Percentiles rank a stretch among this genome's conserved stretches.
Conservation (phyloP, 2,797 vertebrate species). For the Oryzias dopingdopingensis region DNA sequence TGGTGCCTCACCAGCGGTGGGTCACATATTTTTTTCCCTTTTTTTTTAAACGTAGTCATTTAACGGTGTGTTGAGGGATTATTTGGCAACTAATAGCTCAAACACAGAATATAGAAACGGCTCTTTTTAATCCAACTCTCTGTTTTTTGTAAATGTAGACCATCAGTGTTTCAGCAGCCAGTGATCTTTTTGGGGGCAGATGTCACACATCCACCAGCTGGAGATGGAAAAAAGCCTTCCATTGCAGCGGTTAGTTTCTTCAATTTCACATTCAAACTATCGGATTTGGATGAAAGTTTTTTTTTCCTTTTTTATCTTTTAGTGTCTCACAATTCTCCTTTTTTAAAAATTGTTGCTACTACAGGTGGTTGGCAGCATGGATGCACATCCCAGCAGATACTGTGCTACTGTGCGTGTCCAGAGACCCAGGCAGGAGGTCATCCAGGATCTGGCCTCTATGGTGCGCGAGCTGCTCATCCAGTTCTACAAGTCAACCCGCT, state of each 20-base stretch:
- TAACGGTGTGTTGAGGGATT: not conserved
- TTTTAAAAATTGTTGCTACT: not conserved
- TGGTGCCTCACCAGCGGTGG: slow-evolving; percentile 91
- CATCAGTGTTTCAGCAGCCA: slow-evolving; percentile 97
- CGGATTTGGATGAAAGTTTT: too few species aligned
- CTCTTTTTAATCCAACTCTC: not conserved
- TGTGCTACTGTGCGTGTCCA: slow-evolving; percentile 98
- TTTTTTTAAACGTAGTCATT: not conserved
- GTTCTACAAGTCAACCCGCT: slow-evolving; percentile 98
- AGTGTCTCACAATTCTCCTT: too few species aligned
- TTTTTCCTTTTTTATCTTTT: too few species aligned
- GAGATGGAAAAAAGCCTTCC: slow-evolving; percentile 97
- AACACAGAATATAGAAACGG: not conserved
- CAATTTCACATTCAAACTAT: not conserved
- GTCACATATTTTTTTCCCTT: not conserved
- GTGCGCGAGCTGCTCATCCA: slow-evolving; percentile 97
- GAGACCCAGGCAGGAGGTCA: slow-evolving; percentile 95
- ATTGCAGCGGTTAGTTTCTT: slow-evolving; percentile 89
- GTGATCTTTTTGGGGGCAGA: slow-evolving; percentile 98
- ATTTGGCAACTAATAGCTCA: not conserved
- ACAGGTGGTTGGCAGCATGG: slow-evolving; percentile 98
- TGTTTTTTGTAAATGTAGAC: slow-evolving; percentile 50
- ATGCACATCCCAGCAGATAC: slow-evolving; percentile 96
- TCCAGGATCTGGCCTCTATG: slow-evolving; percentile 97
- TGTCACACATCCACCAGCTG: slow-evolving; percentile 96